Base-by-base conservation (phyloP, 2,797 vertebrate species). In the Aselliscus stoliczkanus region DNA sequence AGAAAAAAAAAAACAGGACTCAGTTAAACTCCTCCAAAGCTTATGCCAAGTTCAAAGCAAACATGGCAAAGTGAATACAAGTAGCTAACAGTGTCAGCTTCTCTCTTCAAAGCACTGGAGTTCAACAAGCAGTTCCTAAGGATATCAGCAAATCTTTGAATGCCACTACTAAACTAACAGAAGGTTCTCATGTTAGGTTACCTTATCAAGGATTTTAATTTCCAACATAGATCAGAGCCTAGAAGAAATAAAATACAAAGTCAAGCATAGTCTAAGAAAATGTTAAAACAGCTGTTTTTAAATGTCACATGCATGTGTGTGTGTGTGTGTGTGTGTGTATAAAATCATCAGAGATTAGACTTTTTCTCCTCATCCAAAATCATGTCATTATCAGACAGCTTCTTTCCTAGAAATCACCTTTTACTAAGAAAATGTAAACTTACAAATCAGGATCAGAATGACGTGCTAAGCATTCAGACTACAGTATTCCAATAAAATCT, bases 131-230 rank as follows among this genome's bases (percentile, higher is more conserved):
- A 99, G 98, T 98, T 97, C 99, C 98, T 87, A 99, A 98, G 42
- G 98, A 99, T 14, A 98, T 98, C 98, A 99, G 95, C 67, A 98
- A 94, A 97, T 98, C 98, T 97, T 98, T 99, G 88, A 99, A 98
- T 1, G 97, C 98, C 18, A 98, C 98, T 91, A 98, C 98, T 65
- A 99, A 98, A 72, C 98, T 97, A 85, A 95, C 56, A 69, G 98
- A 99, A 77, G 98, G 98, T 15, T 99, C 96, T 98, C 98, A 98
- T 29, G 97, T 96, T 39, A 98, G 97, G 98, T 98, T 95, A 98
- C 98, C 98, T 99, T 99, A 95, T 99, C 98, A 97, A 98, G 94
- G 86, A 98, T 97, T 97, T 98, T 99, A 95, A 98, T 99, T 97
- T 99, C 98, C 98, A 98, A 95, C 2, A 10, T 7, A 93, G 50